A percentile compares a stretch with the other conserved stretches of the same genome.
Evolutionary conservation across 2,797 vertebrate genomes (phyloP).

Genomic region (Sebastiscus tertius): DNA sequence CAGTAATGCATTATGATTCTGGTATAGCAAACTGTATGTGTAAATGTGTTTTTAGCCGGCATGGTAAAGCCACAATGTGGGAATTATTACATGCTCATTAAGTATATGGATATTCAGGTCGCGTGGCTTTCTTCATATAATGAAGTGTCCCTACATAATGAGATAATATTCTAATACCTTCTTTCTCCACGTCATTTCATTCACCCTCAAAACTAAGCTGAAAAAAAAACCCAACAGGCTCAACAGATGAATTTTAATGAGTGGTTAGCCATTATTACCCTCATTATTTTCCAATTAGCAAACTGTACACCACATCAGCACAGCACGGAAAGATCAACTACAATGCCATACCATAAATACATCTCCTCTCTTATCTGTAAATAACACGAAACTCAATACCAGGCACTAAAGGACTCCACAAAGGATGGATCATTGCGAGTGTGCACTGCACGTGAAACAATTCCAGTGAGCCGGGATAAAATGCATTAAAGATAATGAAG

Average conservation of each 20-base stretch:
- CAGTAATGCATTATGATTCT: background rate
- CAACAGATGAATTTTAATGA: slow-evolving; percentile 80
- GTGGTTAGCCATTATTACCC: slow-evolving; percentile 74
- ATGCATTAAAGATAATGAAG: slow-evolving; percentile 56
- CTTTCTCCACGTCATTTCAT: slow-evolving; percentile 53
- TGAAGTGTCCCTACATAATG: slow-evolving; percentile 68
- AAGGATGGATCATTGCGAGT: slow-evolving; percentile 49
- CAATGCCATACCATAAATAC: slow-evolving; percentile 59
- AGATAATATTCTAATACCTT: slow-evolving; percentile 68
- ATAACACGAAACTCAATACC: slow-evolving; percentile 64
- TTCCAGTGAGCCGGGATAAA: slow-evolving; percentile 36
- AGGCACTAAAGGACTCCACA: slow-evolving; percentile 46
- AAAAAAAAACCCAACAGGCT: slow-evolving; percentile 35
- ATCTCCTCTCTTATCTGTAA: slow-evolving; percentile 68
- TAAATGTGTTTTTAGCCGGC: slow-evolving; percentile 20
- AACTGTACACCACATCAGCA: slow-evolving; percentile 70
- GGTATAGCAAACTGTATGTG: slow-evolving; percentile 8
- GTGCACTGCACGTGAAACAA: slow-evolving; percentile 48
- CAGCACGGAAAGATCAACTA: slow-evolving; percentile 52
- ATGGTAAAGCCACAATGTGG: slow-evolving; percentile 13
- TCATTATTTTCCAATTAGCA: slow-evolving; percentile 83
- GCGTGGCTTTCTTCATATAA: slow-evolving; percentile 53
- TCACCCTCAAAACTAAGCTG: slow-evolving; percentile 37
- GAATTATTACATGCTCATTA: slow-evolving; percentile 53
- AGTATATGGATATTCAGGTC: slow-evolving; percentile 53